Conservation (phyloP, 1,140 invertebrate genomes). For the Tetramorium simillimum region DNA sequence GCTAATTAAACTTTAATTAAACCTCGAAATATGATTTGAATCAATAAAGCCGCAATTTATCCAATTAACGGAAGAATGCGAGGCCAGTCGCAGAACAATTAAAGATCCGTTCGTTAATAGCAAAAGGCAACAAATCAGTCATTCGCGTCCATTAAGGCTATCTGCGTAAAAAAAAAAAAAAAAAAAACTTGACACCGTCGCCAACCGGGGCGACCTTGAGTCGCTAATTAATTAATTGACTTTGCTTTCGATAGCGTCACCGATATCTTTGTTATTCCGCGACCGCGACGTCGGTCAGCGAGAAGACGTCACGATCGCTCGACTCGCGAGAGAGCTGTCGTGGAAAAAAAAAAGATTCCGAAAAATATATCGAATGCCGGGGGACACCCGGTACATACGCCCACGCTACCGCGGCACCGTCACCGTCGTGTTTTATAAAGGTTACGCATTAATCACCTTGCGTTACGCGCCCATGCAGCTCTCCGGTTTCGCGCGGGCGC, state of each 20-base stretch:
- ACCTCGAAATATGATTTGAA: slow-evolving; percentile 40
- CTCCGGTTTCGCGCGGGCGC: slow-evolving; percentile 65
- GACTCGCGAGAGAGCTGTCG: background rate
- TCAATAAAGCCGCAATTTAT: slow-evolving; percentile 22
- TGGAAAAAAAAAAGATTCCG: background rate
- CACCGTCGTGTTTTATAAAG: slow-evolving; percentile 66
- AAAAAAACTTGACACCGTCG: slow-evolving; percentile 44
- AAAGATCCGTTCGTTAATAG: slow-evolving; percentile 23
- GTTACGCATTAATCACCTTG: slow-evolving; percentile 76
- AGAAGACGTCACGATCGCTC: background rate
- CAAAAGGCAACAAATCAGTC: slow-evolving; percentile 27
- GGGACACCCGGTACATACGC: slow-evolving; percentile 63
- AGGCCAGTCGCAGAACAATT: slow-evolving; percentile 46
- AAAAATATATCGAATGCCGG: background rate
- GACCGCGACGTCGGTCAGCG: background rate
- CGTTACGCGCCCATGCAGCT: slow-evolving; percentile 67
- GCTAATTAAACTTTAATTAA: slow-evolving; percentile 48
- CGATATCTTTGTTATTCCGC: background rate
- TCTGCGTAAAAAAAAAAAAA: slow-evolving; percentile 43
- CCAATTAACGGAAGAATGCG: slow-evolving; percentile 58
- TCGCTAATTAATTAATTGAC: slow-evolving; percentile 28
- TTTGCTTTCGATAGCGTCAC: background rate
- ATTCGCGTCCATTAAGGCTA: slow-evolving; percentile 17
- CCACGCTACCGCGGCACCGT: slow-evolving; percentile 60
- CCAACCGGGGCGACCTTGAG: slow-evolving; percentile 10